A percentile compares a stretch with the other conserved stretches of the same genome.
phyloP scores from a whole-genome alignment of 1,140 invertebrate genomes.

The Rhyzopertha dominica region DNA sequence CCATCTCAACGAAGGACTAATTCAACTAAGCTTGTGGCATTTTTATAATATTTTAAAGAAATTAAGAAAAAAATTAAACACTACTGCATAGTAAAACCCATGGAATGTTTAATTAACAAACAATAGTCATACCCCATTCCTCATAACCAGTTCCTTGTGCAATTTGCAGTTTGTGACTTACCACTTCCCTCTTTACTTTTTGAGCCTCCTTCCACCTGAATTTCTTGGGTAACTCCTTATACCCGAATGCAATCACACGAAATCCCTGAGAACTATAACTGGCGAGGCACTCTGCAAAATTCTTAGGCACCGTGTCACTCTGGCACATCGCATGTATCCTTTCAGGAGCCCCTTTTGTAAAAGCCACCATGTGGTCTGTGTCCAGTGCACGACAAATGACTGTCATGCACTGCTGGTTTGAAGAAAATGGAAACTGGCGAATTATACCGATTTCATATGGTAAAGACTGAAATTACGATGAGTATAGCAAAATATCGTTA shows the following conservation, averaged over 20 bases:
- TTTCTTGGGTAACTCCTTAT: slow-evolving; percentile 57
- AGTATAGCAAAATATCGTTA: slow-evolving; percentile 10
- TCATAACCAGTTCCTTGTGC: neutral
- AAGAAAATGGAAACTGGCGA: slow-evolving; percentile 87
- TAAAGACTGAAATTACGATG: slow-evolving; percentile 7
- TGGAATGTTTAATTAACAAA: too few relatives aligned
- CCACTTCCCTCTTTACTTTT: slow-evolving; percentile 50
- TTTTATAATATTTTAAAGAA: too few relatives aligned
- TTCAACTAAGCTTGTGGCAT: too few relatives aligned
- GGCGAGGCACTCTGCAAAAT: slow-evolving; percentile 69
- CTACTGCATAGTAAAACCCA: too few relatives aligned
- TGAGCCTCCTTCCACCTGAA: slow-evolving; percentile 58
- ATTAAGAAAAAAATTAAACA: too few relatives aligned
- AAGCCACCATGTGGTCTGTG: slow-evolving; percentile 74
- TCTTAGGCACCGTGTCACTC: slow-evolving; percentile 52
- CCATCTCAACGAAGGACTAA: too few relatives aligned
- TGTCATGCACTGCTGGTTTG: slow-evolving; percentile 83
- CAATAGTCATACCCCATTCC: neutral
- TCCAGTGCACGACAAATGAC: slow-evolving; percentile 77
- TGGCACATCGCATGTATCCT: slow-evolving; percentile 62
- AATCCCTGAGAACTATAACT: slow-evolving; percentile 83
- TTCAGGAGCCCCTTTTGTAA: slow-evolving; percentile 89
- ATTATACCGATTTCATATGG: slow-evolving; percentile 72
- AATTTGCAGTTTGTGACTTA: slow-evolving; percentile 36
- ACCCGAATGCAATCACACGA: slow-evolving; percentile 80